Conservation (phyloP, 2,888 invertebrate genomes). For the Patella pellucida region DNA sequence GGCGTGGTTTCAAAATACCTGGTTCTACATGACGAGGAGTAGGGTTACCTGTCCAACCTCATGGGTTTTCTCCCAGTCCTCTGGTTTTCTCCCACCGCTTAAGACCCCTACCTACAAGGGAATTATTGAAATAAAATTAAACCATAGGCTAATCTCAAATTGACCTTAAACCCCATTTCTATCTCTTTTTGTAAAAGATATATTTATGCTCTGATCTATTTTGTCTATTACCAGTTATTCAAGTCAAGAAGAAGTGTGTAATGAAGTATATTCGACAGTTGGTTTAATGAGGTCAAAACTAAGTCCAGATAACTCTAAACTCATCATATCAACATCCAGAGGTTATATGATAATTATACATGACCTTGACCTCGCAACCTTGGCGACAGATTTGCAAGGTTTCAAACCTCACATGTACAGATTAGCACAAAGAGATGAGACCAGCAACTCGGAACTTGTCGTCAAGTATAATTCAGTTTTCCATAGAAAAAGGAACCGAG, state of each 20-base stretch:
- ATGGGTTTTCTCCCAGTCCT: too few relatives aligned
- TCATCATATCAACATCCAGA: conserved; percentile 91
- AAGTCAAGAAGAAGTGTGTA: conserved; percentile 41
- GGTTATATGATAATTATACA: conserved; percentile 92
- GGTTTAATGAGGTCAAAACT: conserved; percentile 89
- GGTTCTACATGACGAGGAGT: too few relatives aligned
- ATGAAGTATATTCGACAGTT: conserved; percentile 81
- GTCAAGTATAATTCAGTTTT: conserved; percentile 87
- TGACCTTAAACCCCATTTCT: too few relatives aligned
- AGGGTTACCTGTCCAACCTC: too few relatives aligned
- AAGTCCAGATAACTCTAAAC: conserved; percentile 87
- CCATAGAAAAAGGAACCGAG: conserved; percentile 83
- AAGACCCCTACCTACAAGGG: too few relatives aligned
- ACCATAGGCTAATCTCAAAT: too few relatives aligned
- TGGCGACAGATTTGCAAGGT: conserved; percentile 84
- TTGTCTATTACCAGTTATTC: conserved; percentile 46
- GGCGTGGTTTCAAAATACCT: too few relatives aligned
- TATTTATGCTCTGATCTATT: too few relatives aligned
- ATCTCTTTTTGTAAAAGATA: too few relatives aligned
- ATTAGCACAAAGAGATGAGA: conserved; percentile 78
- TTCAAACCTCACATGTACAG: conserved; percentile 30
- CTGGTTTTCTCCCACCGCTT: too few relatives aligned
- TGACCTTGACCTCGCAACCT: conserved; percentile 84
- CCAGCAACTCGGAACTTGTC: conserved; percentile 73
- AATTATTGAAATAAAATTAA: too few relatives aligned